Conservation (phyloP, 2,888 invertebrate species). For the Ypsolopha scabrella region DNA sequence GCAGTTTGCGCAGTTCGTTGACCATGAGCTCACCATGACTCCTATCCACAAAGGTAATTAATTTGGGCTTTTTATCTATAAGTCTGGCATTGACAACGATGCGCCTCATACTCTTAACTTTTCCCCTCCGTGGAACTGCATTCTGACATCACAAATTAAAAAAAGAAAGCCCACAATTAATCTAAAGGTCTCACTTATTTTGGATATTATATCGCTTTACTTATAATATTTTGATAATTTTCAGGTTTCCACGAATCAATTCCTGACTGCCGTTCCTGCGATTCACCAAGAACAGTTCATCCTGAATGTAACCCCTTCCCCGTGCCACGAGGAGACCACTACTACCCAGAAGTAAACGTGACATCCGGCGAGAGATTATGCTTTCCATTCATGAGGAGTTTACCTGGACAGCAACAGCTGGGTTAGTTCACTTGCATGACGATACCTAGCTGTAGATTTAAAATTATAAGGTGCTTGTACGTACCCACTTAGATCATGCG, state of each 20-base stretch:
- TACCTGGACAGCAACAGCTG: constrained; percentile 90
- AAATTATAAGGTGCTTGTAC: not conserved
- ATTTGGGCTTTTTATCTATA: too few relatives aligned
- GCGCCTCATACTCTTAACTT: too few relatives aligned
- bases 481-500: not conserved
- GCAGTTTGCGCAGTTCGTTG: constrained; percentile 95
- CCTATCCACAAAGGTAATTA: constrained; percentile 85
- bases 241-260: constrained; percentile 88
- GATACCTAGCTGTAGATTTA: not conserved
- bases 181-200: too few relatives aligned
- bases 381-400: constrained; percentile 94
- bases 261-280: constrained; percentile 90
- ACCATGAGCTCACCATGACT: constrained; percentile 95
- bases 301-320: constrained; percentile 95
- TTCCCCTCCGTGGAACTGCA: not conserved
- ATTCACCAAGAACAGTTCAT: constrained; percentile 88
- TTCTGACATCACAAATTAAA: not conserved
- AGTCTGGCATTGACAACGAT: too few relatives aligned
- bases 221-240: too few relatives aligned
- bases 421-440: constrained; percentile 39
- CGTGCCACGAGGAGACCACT: constrained; percentile 89
- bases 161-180: not conserved
- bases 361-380: constrained; percentile 87
- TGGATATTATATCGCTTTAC: too few relatives aligned
- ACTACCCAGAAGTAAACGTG: constrained; percentile 88